These are phyloP conservation scores for Cisticola juncidis DNA, from an alignment of 2,113 vertebrate genomes.

Conservation along the genomic window DNA sequence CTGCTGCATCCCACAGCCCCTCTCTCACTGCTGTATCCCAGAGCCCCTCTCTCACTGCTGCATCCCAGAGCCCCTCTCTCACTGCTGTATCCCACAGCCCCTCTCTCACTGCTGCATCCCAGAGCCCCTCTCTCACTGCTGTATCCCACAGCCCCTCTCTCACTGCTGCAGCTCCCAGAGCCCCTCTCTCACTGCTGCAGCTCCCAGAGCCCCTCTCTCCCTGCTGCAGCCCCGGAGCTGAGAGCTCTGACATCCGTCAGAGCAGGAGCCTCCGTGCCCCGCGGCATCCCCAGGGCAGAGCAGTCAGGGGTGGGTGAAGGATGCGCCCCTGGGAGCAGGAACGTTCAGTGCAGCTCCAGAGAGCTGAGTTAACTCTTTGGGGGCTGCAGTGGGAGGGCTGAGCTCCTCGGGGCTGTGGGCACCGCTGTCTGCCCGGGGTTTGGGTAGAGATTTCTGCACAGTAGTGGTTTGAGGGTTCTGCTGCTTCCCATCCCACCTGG, in stretches of 20 bases:
- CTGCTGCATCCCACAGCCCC: no score
- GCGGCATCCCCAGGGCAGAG: not conserved
- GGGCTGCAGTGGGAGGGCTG: not conserved
- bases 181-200: not conserved
- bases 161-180: no score
- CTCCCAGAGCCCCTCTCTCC: not conserved
- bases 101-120: no score
- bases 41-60: no score
- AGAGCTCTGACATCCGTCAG: not conserved
- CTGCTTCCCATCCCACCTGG: not conserved
- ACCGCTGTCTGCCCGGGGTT: fast-evolving
- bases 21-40: no score
- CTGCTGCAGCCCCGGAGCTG: not conserved
- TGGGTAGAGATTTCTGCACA: not conserved
- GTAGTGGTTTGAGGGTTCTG: not conserved
- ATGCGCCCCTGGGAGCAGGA: not conserved
- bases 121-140: no score
- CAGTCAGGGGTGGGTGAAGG: not conserved
- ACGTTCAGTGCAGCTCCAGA: not conserved
- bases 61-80: no score
- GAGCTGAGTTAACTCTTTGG: fast-evolving
- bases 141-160: no score
- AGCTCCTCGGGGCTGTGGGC: not conserved
- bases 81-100: no score
- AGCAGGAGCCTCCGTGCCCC: not conserved